Evolutionary conservation across 2,888 invertebrate genomes (phyloP).

Genomic region (Stratiomys singularior): DNA sequence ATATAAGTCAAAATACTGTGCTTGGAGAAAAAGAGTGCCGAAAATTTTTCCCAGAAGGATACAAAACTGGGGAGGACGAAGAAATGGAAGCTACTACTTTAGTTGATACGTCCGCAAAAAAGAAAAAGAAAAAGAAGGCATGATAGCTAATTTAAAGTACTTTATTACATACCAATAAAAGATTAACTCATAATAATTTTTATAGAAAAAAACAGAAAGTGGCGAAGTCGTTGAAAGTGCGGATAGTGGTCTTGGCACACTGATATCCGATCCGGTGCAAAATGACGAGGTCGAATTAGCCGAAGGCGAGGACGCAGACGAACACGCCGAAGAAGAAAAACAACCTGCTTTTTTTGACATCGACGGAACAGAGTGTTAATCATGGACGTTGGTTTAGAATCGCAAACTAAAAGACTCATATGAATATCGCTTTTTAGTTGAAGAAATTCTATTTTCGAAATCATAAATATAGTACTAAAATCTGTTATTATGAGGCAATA

Average conservation of each 20-base stretch:
- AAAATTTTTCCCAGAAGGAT: slow-evolving; percentile 76
- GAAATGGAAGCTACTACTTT: slow-evolving; percentile 59
- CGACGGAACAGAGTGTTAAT: too few relatives aligned
- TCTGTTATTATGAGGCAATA: too few relatives aligned
- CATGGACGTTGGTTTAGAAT: too few relatives aligned
- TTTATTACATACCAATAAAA: not conserved
- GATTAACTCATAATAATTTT: not conserved
- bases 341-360: too few relatives aligned
- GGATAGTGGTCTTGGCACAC: slow-evolving; percentile 23
- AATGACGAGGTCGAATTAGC: slow-evolving; percentile 34
- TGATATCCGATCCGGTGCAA: slow-evolving; percentile 3
- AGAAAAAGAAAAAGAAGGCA: slow-evolving; percentile 68
- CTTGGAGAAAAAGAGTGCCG: slow-evolving; percentile 73
- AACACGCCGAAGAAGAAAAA: slow-evolving; percentile 2
- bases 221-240: slow-evolving; percentile 14
- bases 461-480: too few relatives aligned
- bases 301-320: slow-evolving; percentile 24
- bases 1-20: slow-evolving; percentile 74
- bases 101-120: slow-evolving; percentile 68
- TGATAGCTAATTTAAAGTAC: not conserved
- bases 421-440: not conserved
- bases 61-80: slow-evolving; percentile 67
- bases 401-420: too few relatives aligned
- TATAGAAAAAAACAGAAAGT: slow-evolving; percentile 31
- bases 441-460: too few relatives aligned